phyloP scores from a whole-genome alignment of 2,888 invertebrate genomes.

The Thera britannica region DNA sequence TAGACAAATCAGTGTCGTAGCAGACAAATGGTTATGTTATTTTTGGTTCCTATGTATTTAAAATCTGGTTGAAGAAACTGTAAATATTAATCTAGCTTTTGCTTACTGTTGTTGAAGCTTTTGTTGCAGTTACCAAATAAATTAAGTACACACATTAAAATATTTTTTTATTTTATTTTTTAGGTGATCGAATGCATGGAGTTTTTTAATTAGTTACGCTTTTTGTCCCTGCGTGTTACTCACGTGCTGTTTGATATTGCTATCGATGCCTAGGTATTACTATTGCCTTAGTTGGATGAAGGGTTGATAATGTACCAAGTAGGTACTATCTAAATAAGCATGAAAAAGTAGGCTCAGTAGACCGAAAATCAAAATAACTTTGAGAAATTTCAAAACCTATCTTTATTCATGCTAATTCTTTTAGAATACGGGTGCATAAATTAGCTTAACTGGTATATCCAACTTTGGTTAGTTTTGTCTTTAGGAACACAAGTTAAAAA shows the following conservation, averaged over 20 bases:
- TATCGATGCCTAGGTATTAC: not conserved
- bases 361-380: no score
- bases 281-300: not conserved
- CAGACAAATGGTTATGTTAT: constrained; percentile 21
- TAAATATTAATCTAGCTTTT: constrained; percentile 55
- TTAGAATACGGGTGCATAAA: not conserved
- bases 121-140: constrained; percentile 81
- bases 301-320: not conserved
- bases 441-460: not conserved
- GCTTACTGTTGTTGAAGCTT: constrained; percentile 67
- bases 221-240: constrained; percentile 8
- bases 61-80: constrained; percentile 40
- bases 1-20: not conserved
- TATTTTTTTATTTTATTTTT: constrained; percentile 56
- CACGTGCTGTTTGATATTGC: constrained; percentile 11
- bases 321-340: no score
- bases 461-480: not conserved
- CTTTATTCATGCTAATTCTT: no score
- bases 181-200: constrained; percentile 11
- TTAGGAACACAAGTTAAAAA: no score
- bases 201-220: constrained; percentile 28
- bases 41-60: constrained; percentile 37
- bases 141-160: constrained; percentile 66
- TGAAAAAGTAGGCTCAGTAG: no score
- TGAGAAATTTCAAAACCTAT: no score